Conservation (phyloP, 2,888 invertebrate species). For the Podotricha telesiphe region DNA sequence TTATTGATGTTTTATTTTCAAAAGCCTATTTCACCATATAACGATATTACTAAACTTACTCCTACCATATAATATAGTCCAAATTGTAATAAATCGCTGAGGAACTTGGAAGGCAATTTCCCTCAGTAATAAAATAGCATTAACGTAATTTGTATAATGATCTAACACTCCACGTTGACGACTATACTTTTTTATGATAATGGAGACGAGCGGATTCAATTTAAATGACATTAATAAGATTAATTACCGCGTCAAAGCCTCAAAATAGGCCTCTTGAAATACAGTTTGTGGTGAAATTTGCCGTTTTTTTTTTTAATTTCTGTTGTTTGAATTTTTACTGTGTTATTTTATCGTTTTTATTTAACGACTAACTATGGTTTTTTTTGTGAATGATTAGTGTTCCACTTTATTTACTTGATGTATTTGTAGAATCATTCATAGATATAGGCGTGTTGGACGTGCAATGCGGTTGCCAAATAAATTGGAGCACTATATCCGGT, state of each 20-base stretch:
- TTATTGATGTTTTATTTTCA: slow-evolving; percentile 38
- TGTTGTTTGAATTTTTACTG: slow-evolving; percentile 42
- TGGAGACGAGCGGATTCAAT: slow-evolving; percentile 50
- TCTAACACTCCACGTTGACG: slow-evolving; percentile 45
- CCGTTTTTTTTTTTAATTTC: slow-evolving; percentile 29
- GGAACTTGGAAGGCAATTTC: slow-evolving; percentile 8
- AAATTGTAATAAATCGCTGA: slow-evolving; percentile 6
- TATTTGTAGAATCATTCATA: slow-evolving; percentile 6
- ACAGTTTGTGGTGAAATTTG: slow-evolving; percentile 49
- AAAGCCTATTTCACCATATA: slow-evolving; percentile 37
- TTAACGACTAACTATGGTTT: slow-evolving; percentile 36
- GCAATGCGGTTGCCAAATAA: slow-evolving; percentile 16
- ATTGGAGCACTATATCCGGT: slow-evolving; percentile 34
- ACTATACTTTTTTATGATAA: slow-evolving; percentile 49
- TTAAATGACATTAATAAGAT: slow-evolving; percentile 51
- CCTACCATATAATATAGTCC: background rate
- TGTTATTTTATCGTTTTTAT: slow-evolving; percentile 37
- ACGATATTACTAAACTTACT: background rate
- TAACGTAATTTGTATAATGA: slow-evolving; percentile 46
- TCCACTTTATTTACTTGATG: slow-evolving; percentile 32
- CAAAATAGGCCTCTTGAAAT: slow-evolving; percentile 43
- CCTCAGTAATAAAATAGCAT: slow-evolving; percentile 34
- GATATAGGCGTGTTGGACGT: slow-evolving; percentile 10
- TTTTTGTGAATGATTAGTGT: slow-evolving; percentile 33
- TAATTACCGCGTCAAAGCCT: slow-evolving; percentile 49